phyloP scores from a whole-genome alignment of 2,113 vertebrate species.

The Petrocephalus zakoni region DNA sequence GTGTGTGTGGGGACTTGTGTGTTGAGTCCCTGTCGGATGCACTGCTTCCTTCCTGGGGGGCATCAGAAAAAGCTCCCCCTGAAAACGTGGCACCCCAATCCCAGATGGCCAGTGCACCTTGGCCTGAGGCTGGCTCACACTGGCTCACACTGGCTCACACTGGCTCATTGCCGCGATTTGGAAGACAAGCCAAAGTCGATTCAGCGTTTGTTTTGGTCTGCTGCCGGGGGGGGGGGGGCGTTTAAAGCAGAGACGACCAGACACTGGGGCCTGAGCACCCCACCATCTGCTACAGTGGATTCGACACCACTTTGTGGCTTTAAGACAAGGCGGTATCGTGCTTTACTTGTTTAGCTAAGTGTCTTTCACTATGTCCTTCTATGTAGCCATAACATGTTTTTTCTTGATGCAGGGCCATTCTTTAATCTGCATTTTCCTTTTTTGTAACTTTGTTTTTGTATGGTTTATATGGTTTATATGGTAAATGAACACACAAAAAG shows the following conservation, averaged over 20 bases:
- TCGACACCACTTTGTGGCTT: neutral
- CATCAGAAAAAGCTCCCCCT: neutral
- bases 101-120: neutral
- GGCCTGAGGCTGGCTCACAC: no score
- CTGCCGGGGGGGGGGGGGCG: neutral
- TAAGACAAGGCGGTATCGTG: neutral
- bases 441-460: neutral
- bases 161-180: neutral
- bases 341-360: neutral
- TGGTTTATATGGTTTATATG: neutral
- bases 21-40: neutral
- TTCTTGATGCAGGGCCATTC: neutral
- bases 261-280: neutral
- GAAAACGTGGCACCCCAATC: neutral
- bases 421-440: neutral
- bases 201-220: neutral
- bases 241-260: neutral
- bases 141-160: conserved; percentile 10
- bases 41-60: neutral
- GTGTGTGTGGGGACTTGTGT: neutral
- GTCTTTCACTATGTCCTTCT: neutral
- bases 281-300: neutral
- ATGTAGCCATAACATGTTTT: neutral
- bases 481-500: neutral
- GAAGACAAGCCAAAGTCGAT: neutral